phyloP scores from a whole-genome alignment of 2,797 vertebrate species.

The Loriculus beryllinus region DNA sequence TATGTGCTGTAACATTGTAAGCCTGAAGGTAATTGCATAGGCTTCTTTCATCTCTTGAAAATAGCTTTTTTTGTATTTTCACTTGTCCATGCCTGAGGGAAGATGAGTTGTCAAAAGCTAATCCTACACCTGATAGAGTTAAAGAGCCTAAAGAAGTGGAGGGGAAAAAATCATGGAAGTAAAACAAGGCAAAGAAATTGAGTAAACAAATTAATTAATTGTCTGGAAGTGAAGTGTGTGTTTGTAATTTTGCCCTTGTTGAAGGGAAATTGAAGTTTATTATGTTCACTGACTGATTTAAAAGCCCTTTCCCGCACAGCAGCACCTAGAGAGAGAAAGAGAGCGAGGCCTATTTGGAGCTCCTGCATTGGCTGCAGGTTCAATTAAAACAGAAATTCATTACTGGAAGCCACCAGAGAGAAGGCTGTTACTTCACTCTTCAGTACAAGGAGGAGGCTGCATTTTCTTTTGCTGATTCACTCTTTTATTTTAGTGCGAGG shows the following conservation, averaged over 20 bases:
- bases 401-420: constrained; percentile 68
- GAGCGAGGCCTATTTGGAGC: constrained; percentile 28
- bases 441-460: background rate
- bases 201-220: constrained; percentile 84
- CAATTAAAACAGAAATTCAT: constrained; percentile 77
- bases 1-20: background rate
- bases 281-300: constrained; percentile 70
- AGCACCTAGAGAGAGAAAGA: constrained; percentile 45
- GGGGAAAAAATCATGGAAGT: constrained; percentile 46
- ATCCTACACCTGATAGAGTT: constrained; percentile 45
- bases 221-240: constrained; percentile 73
- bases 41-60: background rate
- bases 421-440: constrained; percentile 31
- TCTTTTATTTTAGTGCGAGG: background rate
- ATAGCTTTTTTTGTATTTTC: background rate
- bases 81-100: background rate
- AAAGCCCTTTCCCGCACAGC: constrained; percentile 63
- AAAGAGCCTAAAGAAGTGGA: constrained; percentile 48
- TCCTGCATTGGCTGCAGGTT: constrained; percentile 25
- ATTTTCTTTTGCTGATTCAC: constrained; percentile 16
- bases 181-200: constrained; percentile 71
- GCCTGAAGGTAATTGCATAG: background rate
- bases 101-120: constrained; percentile 48
- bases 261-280: constrained; percentile 75
- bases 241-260: constrained; percentile 76